Evolutionary conservation across 1,140 invertebrate species (phyloP).

Genomic region (Ceratina calcarata): DNA sequence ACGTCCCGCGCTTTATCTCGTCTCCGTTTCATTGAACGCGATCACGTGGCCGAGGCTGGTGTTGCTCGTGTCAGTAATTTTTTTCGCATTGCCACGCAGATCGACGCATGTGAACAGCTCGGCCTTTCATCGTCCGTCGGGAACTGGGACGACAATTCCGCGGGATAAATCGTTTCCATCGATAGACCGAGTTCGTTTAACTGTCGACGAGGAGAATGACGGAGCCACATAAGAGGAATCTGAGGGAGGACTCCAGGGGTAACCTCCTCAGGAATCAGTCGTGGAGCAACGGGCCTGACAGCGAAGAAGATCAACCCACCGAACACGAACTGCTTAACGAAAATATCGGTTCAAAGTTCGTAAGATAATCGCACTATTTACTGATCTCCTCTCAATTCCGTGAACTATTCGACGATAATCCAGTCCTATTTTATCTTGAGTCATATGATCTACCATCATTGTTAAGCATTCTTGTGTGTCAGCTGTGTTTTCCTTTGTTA

Average conservation of each 20-base stretch:
- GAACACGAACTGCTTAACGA: slow-evolving; percentile 54
- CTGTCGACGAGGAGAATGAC: slow-evolving; percentile 4
- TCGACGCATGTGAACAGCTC: slow-evolving; percentile 53
- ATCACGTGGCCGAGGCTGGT: neutral
- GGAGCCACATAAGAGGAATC: slow-evolving; percentile 4
- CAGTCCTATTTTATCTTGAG: neutral
- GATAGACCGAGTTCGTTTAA: neutral
- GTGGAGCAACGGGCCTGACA: slow-evolving; percentile 64
- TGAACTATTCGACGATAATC: neutral
- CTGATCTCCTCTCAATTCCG: neutral
- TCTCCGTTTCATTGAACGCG: neutral
- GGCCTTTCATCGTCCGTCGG: slow-evolving; percentile 23
- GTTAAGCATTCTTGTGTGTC: neutral
- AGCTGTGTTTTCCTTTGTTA: no score
- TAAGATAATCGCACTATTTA: slow-evolving; percentile 21
- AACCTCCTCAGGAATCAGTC: slow-evolving; percentile 53
- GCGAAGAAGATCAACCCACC: slow-evolving; percentile 44
- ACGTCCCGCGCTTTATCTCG: slow-evolving; percentile 3
- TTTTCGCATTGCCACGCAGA: slow-evolving; percentile 13
- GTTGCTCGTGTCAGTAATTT: slow-evolving; percentile 6
- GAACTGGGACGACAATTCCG: slow-evolving; percentile 40
- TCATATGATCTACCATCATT: neutral
- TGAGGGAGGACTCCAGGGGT: slow-evolving; percentile 29
- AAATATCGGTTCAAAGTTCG: slow-evolving; percentile 51
- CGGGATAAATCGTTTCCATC: slow-evolving; percentile 28